Base-by-base conservation (phyloP, 2,797 vertebrate species). In the Myiothlypis coronata region DNA sequence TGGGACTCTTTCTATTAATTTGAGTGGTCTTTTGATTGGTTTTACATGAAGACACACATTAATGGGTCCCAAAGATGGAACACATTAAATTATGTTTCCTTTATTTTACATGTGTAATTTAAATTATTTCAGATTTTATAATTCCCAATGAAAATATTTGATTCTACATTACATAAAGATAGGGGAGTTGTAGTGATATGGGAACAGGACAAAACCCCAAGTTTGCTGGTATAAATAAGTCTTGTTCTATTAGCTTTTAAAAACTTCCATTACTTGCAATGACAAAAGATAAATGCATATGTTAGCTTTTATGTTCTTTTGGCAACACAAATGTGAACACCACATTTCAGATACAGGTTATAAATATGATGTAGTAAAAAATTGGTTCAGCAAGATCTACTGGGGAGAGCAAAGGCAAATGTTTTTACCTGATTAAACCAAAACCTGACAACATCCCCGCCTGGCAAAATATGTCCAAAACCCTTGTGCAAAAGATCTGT, bases 101-200 rank as follows among this genome's bases (percentile, higher is more conserved):
- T 93, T 87, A 63, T 91, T 95, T 89, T 77, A 93, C 60, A 28
- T 24, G 17, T 77, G 37, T 53, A 77, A 91, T 87, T 93, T 46
- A 70, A 87, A 83, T 87, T 1, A 91, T 83, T 92, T 87, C 84
- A 41, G 87, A 52, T 76, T 95, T 89, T 95, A 80, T 83, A 82
- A 87, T 65, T 81, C 89, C 90, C 65, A 61, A 61, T 57, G 70
- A 95, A 96, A 94, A 86, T 65, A 92, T 81, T 69, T 61, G n/a
- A 76, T 64, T 89, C 4, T 34, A 69, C 69, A 14, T 61, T 52
- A 43, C 22, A 11, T 70, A 64, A 87, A 83, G 56, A 91, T 83
- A 75, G 47, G 34, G 28, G 80, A 49, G 37, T 59, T 76, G 28
- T 41, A 76, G 53, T 16, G 23, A 67, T 74, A 52, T 1, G 20